phyloP scores from a whole-genome alignment of 1,140 invertebrate genomes.

The Meloidogyne chitwoodi region DNA sequence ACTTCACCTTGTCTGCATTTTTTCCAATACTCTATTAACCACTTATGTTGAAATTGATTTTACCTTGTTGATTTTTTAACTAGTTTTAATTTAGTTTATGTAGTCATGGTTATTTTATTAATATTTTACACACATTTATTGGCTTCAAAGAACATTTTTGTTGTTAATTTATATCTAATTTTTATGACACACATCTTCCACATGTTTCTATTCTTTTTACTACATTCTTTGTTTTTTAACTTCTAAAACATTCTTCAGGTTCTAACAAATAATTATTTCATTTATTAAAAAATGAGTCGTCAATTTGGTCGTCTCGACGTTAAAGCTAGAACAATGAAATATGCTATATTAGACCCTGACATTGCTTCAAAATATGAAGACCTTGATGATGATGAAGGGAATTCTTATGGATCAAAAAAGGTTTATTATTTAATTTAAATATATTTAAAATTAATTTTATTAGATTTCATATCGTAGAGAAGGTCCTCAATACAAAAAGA shows the following conservation, averaged over 20 bases:
- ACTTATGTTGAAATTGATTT: neutral
- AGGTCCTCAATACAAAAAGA: neutral
- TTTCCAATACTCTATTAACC: too few species aligned
- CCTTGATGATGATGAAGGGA: slow-evolving; percentile 12
- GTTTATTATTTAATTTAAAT: neutral
- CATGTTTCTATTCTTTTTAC: too few species aligned
- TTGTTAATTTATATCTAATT: neutral
- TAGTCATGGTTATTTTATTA: neutral
- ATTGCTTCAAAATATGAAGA: slow-evolving; percentile 22
- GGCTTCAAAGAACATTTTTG: too few species aligned
- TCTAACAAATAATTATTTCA: neutral
- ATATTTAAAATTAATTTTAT: neutral
- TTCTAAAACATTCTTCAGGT: too few species aligned
- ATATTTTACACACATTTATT: neutral
- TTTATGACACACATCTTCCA: neutral
- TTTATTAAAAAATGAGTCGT: slow-evolving; percentile 1
- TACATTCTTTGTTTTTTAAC: too few species aligned
- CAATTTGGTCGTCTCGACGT: slow-evolving; percentile 12
- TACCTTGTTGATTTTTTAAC: neutral
- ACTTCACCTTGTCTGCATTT: too few species aligned
- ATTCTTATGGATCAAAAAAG: neutral
- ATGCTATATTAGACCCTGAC: slow-evolving; percentile 8
- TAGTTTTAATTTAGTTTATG: neutral
- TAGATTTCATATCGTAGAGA: neutral
- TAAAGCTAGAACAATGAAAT: slow-evolving; percentile 14